Percentiles rank a stretch among this genome's conserved stretches.
Evolutionary conservation across 2,888 invertebrate species (phyloP).

Genomic region (Sarcophaga carnaria): DNA sequence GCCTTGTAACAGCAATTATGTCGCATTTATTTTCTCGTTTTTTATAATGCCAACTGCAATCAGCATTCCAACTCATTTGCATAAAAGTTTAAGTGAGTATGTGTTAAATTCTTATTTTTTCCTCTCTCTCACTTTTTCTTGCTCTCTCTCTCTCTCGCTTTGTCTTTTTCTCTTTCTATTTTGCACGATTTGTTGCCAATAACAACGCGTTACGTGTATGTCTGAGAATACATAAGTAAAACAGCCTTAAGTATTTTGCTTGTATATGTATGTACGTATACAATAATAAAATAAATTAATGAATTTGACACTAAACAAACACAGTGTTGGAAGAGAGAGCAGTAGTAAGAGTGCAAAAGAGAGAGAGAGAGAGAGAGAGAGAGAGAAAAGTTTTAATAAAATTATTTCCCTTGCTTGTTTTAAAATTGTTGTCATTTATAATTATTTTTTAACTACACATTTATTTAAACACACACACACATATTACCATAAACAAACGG

Average conservation of each 20-base stretch:
- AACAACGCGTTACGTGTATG: not conserved
- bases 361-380: no score
- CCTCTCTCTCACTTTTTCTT: no score
- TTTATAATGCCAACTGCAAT: not conserved
- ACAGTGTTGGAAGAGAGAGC: no score
- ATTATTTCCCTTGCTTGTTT: conserved; percentile 28
- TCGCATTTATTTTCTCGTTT: not conserved
- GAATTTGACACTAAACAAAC: not conserved
- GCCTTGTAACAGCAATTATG: not conserved
- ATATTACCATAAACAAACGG: not conserved
- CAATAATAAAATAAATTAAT: conserved; percentile 21
- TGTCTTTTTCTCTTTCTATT: not conserved
- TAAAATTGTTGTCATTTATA: conserved; percentile 33
- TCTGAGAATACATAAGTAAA: not conserved
- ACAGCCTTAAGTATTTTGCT: conserved; percentile 33
- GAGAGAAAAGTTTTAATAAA: conserved; percentile 24
- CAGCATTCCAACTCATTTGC: conserved; percentile 10
- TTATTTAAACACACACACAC: conserved; percentile 15
- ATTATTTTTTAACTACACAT: conserved; percentile 35
- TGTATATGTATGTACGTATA: not conserved
- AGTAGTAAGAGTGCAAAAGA: no score
- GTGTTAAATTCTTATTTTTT: not conserved
- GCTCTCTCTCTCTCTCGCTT: not conserved
- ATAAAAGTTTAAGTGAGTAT: not conserved
- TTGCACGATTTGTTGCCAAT: not conserved